Evolutionary conservation across 1,140 invertebrate species (phyloP).

Genomic region (Calliopsis andreniformis): DNA sequence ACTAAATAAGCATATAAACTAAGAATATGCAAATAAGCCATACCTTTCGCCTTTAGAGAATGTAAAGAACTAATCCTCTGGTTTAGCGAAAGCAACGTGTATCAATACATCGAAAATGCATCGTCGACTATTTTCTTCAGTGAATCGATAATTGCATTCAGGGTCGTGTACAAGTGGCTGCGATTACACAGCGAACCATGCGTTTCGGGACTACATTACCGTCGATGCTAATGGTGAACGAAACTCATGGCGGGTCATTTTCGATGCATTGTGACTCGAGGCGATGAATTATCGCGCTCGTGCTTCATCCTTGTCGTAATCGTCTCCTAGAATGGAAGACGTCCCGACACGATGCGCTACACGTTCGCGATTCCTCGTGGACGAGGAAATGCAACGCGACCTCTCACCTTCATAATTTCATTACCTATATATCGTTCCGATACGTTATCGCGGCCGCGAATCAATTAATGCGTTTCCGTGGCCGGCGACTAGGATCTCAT

Average conservation of each 20-base stretch:
- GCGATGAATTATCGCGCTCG: background rate
- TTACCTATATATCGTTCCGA: conserved; percentile 15
- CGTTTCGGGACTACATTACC: background rate
- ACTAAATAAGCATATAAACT: no score
- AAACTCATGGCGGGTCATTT: conserved; percentile 3
- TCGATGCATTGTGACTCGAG: background rate
- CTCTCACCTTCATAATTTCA: conserved; percentile 45
- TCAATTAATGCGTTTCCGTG: conserved; percentile 41
- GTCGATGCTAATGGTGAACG: background rate
- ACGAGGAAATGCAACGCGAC: conserved; percentile 18
- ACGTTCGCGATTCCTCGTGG: background rate
- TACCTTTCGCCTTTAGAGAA: no score
- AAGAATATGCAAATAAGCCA: no score
- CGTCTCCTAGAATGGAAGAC: conserved; percentile 7
- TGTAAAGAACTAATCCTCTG: background rate
- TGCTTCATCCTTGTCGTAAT: background rate
- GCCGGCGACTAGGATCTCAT: conserved; percentile 37
- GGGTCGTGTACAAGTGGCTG: conserved; percentile 30
- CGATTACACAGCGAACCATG: background rate
- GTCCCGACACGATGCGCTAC: background rate
- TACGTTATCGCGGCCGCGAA: conserved; percentile 25
- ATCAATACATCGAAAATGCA: conserved; percentile 28
- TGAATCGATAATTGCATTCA: conserved; percentile 52
- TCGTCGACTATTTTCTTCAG: conserved; percentile 20
- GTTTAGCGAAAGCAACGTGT: background rate